phyloP scores from a whole-genome alignment of 2,113 vertebrate species.

The Crotalus horridus region DNA sequence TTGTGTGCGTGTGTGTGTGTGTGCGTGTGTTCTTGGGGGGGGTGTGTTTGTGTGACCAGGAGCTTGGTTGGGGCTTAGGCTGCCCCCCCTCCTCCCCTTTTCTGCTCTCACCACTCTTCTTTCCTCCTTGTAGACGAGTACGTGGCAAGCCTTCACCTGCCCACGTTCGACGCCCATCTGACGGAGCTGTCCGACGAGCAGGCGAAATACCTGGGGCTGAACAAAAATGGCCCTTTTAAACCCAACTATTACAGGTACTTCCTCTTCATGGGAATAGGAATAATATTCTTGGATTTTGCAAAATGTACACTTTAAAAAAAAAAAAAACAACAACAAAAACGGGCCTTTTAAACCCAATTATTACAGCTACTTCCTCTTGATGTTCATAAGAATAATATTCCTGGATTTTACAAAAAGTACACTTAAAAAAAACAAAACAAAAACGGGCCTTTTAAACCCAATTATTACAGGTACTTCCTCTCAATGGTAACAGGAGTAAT shows the following conservation, averaged over 20 bases:
- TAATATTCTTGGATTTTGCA: too few relatives aligned
- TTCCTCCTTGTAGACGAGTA: conserved; percentile 84
- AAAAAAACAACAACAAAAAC: too few relatives aligned
- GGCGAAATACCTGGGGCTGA: conserved; percentile 96
- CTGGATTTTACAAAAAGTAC: too few relatives aligned
- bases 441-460: conserved; percentile 98
- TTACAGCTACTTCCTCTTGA: too few relatives aligned
- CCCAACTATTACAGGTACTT: conserved; percentile 96
- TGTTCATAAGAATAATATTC: too few relatives aligned
- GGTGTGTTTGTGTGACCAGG: background rate
- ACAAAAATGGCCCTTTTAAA: conserved; percentile 99
- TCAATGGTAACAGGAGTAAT: background rate
- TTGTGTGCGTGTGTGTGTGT: too few relatives aligned
- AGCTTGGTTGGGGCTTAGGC: accelerated
- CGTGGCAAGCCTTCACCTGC: conserved; percentile 95
- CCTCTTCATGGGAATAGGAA: background rate
- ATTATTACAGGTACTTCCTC: conserved; percentile 88
- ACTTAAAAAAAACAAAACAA: conserved; percentile 86
- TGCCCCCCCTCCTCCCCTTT: accelerated
- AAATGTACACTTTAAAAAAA: too few relatives aligned
- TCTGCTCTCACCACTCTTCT: accelerated
- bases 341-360: too few relatives aligned
- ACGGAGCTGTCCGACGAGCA: conserved; percentile 95
- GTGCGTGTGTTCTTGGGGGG: background rate
- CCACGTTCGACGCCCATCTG: conserved; percentile 96